These are phyloP conservation scores for Apamea anceps DNA, from an alignment of 2,888 invertebrate genomes.

Conservation along the genomic window DNA sequence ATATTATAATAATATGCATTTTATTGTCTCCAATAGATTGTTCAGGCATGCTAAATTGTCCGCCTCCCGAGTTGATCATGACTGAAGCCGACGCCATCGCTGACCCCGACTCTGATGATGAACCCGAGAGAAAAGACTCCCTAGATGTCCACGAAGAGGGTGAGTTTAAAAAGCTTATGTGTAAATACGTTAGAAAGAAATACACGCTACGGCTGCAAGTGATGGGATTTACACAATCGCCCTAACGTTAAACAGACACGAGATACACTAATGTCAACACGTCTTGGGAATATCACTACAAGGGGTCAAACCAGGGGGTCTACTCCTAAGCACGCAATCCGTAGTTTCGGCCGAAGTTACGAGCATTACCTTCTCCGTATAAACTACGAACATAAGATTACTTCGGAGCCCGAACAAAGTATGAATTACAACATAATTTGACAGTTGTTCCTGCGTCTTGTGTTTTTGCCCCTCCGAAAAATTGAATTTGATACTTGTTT, in stretches of 20 bases:
- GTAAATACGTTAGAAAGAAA: background rate
- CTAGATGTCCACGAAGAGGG: slow-evolving; percentile 88
- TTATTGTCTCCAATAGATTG: slow-evolving; percentile 66
- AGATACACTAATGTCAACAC: background rate
- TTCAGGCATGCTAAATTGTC: slow-evolving; percentile 73
- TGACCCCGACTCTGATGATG: slow-evolving; percentile 86
- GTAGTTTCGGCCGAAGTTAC: background rate
- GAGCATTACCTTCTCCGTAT: no score
- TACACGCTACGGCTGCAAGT: background rate
- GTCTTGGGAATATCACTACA: background rate
- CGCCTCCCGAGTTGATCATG: slow-evolving; percentile 86
- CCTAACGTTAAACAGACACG: background rate
- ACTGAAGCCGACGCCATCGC: slow-evolving; percentile 84
- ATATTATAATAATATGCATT: background rate
- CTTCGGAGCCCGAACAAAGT: background rate
- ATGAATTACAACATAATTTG: background rate
- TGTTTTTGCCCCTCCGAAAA: background rate
- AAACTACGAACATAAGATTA: background rate
- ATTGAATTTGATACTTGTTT: background rate
- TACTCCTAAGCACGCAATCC: background rate
- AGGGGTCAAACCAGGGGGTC: background rate
- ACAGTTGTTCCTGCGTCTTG: background rate
- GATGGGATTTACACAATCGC: background rate
- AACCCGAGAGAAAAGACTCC: slow-evolving; percentile 86
- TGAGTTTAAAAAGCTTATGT: slow-evolving; percentile 60